Percentiles rank a stretch among this genome's conserved stretches.
These are phyloP conservation scores for Ellobius talpinus DNA, from an alignment of 2,113 vertebrate genomes.

Conservation along the genomic window DNA sequence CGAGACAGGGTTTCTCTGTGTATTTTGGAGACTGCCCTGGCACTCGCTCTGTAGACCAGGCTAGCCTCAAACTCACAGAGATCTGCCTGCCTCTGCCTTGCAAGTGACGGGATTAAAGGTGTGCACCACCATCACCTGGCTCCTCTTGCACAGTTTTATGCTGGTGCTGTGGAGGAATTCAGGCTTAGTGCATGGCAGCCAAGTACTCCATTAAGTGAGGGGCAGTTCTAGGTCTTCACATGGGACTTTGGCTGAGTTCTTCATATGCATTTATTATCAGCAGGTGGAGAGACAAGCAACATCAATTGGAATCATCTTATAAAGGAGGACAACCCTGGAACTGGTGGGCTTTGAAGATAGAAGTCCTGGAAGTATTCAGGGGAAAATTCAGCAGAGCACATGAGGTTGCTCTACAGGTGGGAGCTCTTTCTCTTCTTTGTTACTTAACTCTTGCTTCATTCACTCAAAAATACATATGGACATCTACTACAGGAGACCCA, in stretches of 20 bases:
- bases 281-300: background rate
- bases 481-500: background rate
- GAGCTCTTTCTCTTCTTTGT: background rate
- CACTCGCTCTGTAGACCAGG: too few relatives aligned
- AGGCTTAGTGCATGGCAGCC: background rate
- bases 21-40: too few relatives aligned
- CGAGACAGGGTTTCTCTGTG: too few relatives aligned
- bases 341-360: background rate
- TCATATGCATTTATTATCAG: background rate
- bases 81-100: too few relatives aligned
- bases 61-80: too few relatives aligned
- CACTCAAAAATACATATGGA: background rate
- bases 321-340: background rate
- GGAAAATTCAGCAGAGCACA: background rate
- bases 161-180: background rate
- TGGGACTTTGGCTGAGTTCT: slow-evolving; percentile 8
- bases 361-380: background rate
- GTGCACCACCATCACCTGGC: too few relatives aligned
- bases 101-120: too few relatives aligned
- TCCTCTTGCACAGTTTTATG: background rate
- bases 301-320: background rate
- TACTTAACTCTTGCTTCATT: background rate
- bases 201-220: background rate
- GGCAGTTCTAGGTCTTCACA: background rate
- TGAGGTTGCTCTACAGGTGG: background rate